Percentiles rank a stretch among this genome's conserved stretches.
Conservation (phyloP, 2,888 invertebrate genomes). For the Baccha elongata region DNA sequence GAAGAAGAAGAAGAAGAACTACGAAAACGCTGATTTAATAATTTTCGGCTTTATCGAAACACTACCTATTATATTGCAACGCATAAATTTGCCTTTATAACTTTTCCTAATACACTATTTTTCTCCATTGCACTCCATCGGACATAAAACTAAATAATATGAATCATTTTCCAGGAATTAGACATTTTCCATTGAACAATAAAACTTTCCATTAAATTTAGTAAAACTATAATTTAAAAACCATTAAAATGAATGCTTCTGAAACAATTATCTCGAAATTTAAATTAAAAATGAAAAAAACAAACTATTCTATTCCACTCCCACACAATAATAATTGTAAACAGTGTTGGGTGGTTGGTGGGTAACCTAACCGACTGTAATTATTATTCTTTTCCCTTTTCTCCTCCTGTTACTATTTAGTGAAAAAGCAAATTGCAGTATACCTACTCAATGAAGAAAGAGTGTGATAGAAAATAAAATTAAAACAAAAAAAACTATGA, state of each 20-base stretch:
- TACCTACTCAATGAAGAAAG: constrained; percentile 1
- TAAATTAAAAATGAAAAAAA: background rate
- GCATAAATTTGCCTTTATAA: too few species aligned
- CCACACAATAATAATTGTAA: constrained; percentile 21
- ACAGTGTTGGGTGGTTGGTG: constrained; percentile 29
- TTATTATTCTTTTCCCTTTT: constrained; percentile 23
- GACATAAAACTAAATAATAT: too few species aligned
- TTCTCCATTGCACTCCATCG: too few species aligned
- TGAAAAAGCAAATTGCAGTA: constrained; percentile 38
- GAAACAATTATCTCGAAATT: constrained; percentile 32
- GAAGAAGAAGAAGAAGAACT: too few species aligned
- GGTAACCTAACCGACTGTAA: constrained; percentile 43
- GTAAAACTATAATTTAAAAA: constrained; percentile 43
- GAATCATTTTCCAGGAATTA: too few species aligned
- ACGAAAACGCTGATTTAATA: too few species aligned
- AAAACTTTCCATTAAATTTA: constrained; percentile 33
- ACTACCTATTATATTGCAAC: too few species aligned
- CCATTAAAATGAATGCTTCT: constrained; percentile 46
- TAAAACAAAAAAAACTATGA: constrained; percentile 11
- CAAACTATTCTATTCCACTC: constrained; percentile 16
- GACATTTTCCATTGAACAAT: background rate
- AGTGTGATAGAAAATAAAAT: background rate
- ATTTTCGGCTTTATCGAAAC: too few species aligned
- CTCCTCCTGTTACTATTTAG: constrained; percentile 26
- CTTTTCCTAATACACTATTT: too few species aligned